Base-by-base conservation (phyloP, 2,113 vertebrate genomes). In the Panthera leo region DNA sequence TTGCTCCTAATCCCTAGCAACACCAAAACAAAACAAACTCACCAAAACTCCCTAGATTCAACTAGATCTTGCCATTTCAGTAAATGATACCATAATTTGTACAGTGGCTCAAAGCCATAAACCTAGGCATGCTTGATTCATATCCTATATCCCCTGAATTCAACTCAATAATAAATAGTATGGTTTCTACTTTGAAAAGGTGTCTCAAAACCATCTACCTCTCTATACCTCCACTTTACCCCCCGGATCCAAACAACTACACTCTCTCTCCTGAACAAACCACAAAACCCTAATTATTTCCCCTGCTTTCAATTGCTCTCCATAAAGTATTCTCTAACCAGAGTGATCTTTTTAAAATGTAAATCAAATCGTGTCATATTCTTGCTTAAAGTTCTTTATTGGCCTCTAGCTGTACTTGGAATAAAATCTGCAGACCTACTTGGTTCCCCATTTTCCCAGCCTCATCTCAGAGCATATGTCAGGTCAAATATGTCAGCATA, bases 171-270 rank as follows among this genome's bases (percentile, higher is more conserved):
- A 42, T 85, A 67, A 84, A 48, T 75, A 55, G 4, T 58, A 18
- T n/a, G 7, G 5, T 10, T 89, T 92, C 39, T 85, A 73, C 36
- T 93, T 92, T 84, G 13, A 94, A 95, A 95, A 89, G 55, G 7
- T 85, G 4, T 75, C 65, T 70, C n/a, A 85, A 61, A 79, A 85
- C 6, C 23, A 53, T 71, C 31, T 25, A 86, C 29, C 70, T 63
- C 19, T 89, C 39, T 97, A 15, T 39, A 92, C 15, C 15, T 65
- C 39, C 34, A 71, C 48, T 53, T 39, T 1, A 65, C 14, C 18
- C 70, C 3, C 14, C 9, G 48, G 29, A 80, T 71, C 23, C 3
- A 83, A 82, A 27, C 29, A 51, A 80, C 8, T 11, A 25, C 34
- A 53, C 10, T 19, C n/a, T n/a, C n/a, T 92, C 23, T 93, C 39